phyloP scores from a whole-genome alignment of 2,888 invertebrate genomes.

The Apamea anceps region DNA sequence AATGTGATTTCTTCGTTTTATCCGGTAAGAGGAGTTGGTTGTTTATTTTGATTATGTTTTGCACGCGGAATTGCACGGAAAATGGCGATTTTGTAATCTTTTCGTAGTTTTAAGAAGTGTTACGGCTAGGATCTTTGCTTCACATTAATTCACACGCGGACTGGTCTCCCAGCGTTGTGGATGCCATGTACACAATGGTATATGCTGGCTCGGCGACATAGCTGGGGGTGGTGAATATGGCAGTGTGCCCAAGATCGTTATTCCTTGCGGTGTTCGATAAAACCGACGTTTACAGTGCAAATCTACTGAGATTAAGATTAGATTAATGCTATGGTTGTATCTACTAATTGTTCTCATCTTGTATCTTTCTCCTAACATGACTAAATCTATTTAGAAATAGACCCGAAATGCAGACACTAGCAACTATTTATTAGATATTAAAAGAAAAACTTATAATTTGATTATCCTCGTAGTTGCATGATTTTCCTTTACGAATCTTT shows the following conservation, averaged over 20 bases:
- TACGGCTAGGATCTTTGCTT: not conserved
- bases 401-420: no score
- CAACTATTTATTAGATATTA: no score
- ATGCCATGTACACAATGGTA: slow-evolving; percentile 16
- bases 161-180: not conserved
- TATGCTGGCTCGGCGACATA: slow-evolving; percentile 16
- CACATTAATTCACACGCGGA: slow-evolving; percentile 1
- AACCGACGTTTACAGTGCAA: slow-evolving; percentile 3
- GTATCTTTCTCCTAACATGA: not conserved
- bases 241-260: slow-evolving; percentile 45
- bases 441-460: not conserved
- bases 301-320: slow-evolving; percentile 3
- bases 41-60: slow-evolving; percentile 44
- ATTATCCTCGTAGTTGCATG: no score
- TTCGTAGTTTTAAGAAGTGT: slow-evolving; percentile 35
- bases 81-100: slow-evolving; percentile 48
- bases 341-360: not conserved
- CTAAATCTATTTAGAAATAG: not conserved
- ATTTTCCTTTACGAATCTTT: no score
- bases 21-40: slow-evolving; percentile 69
- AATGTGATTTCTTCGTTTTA: slow-evolving; percentile 63
- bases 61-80: slow-evolving; percentile 19
- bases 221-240: slow-evolving; percentile 23
- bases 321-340: not conserved
- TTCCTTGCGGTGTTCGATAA: slow-evolving; percentile 16